Base-by-base conservation (phyloP, 2,888 invertebrate species). In the Muscina levida region DNA sequence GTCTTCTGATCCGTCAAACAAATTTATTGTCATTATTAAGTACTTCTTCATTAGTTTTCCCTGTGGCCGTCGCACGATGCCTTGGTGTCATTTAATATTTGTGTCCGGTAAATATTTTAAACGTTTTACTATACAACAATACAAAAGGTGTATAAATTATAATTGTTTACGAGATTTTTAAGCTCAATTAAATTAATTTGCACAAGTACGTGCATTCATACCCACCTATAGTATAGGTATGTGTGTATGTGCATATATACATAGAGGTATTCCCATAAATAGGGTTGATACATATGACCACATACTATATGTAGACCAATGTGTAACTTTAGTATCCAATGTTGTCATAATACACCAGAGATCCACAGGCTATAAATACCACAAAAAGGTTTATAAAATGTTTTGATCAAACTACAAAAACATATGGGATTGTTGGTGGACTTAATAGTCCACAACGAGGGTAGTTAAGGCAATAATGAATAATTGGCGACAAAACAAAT, bases 151-250 rank as follows among this genome's bases (percentile, higher is more conserved):
- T 70, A 71, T 77, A 74, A 81, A 81, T 77, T 77, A 68, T 81
- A 77, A 81, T 81, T 81, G 81, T 81, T 81, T 81, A 77, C 81
- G 72, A 77, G 81, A 81, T 77, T 81, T 81, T 81, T 77, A 74
- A 81, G 81, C 81, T 81, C 81, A 81, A 81, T 81, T 81, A 81
- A 81, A 81, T 81, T 81, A 81, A 81, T 81, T 81, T 74, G n/a
- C 73, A 59, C 73, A 31, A 59, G 31, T 8, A 19, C 39, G 44
- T 19, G n/a, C 59, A 11, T 39, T 31, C 31, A 31, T 31, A 31
- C 31, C n/a, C 46, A 51, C 11, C 13, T 62, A 66, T 56, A n/a
- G 24, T 22, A 19, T 10, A n/a, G 31, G n/a, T 10, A 24, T 24
- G 13, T 59, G 39, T 44, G 17, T 48, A 17, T 48, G 48, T 48